A percentile compares a stretch with the other conserved stretches of the same genome.
Conservation (phyloP, 2,797 vertebrate species). For the Pseudocheirus occidentalis region DNA sequence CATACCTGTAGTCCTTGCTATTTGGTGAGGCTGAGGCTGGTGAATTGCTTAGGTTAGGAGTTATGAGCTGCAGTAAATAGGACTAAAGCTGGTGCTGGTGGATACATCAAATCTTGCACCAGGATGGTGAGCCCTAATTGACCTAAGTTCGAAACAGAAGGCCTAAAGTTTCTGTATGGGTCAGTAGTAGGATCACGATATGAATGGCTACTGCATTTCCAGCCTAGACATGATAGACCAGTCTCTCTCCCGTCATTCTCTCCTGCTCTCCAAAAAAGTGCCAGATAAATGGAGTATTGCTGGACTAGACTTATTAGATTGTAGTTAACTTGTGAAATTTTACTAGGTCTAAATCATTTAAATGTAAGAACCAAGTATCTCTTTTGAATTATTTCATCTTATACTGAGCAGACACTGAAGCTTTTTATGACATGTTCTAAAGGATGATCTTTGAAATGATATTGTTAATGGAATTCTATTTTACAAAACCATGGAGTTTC, state of each 20-base stretch:
- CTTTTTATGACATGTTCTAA: background rate
- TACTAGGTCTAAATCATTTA: background rate
- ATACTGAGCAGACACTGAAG: background rate
- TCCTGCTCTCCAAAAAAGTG: background rate
- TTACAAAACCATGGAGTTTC: constrained; percentile 22
- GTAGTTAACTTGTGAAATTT: background rate
- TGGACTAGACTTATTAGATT: background rate
- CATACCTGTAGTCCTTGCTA: background rate
- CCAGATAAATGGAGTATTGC: background rate
- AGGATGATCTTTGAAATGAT: constrained; percentile 2
- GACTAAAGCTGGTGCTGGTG: background rate
- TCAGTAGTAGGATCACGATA: background rate
- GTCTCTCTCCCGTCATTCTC: background rate
- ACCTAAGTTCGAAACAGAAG: background rate
- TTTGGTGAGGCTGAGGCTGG: background rate
- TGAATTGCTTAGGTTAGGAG: background rate
- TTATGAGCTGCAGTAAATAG: background rate
- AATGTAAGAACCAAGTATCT: background rate
- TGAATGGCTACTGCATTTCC: background rate
- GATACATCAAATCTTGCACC: background rate
- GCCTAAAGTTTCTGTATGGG: background rate
- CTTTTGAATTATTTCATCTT: background rate
- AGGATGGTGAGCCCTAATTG: background rate
- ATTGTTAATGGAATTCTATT: constrained; percentile 32
- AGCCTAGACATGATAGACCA: background rate